Base-by-base conservation (phyloP, 2,888 invertebrate genomes). In the Ecliptopera silaceata region DNA sequence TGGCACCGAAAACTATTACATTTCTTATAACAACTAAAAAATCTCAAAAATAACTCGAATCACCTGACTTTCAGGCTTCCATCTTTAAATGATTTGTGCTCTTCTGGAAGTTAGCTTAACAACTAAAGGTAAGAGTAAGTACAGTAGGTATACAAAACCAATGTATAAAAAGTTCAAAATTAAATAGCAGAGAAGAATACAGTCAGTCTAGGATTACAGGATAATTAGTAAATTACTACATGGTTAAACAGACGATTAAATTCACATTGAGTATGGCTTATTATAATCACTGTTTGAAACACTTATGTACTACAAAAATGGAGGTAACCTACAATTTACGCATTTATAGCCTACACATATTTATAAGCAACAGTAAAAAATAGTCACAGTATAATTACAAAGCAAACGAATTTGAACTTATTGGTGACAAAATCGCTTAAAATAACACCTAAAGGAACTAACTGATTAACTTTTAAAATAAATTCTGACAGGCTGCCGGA, bases 191-290 rank as follows among this genome's bases (percentile, higher is more conserved):
- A 62, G 55, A 64, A 68, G 61, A 66, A 61, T 61, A 66, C 44
- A 39, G 51, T 74, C 86, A 86, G 86, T 87, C 87, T 83, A 84
- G 77, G 75, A 70, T 80, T 72, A 57, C 76, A 80, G 77, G 79
- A 77, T 69, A 76, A 74, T 70, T 68, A 76, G 77, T 76, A 66
- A 69, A 79, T 72, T 71, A 68, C 77, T 82, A 82, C 72, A 73
- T 74, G 60, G 61, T 80, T 83, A 82, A 34, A 75, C 69, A 77
- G 77, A 84, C 77, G 77, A 79, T 75, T 84, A 86, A 87, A 85
- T 85, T 86, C 87, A 85, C 79, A 73, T 64, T 84, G 86, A 88
- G 87, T 88, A 87, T 88, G 88, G 83, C 86, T 71, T 75, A 50
- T 15, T 15, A 74, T 81, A 80, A 74, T 78, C 72, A 80, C 86